Percentiles rank a stretch among this genome's conserved stretches.
These are phyloP conservation scores for Lissonota sp. DNA, from an alignment of 2,888 invertebrate species.

Conservation along the genomic window DNA sequence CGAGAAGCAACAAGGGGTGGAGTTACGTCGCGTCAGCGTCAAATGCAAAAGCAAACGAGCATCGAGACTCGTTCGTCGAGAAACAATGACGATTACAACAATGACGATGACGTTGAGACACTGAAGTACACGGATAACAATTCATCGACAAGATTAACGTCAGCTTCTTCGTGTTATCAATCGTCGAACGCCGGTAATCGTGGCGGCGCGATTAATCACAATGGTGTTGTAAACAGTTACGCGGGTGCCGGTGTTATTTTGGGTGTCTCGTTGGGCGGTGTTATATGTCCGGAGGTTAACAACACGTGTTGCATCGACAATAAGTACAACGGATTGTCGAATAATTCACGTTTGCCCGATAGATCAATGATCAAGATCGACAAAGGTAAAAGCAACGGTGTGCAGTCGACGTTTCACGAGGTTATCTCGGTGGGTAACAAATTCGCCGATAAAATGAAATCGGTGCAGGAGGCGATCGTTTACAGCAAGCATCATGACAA, in stretches of 20 bases:
- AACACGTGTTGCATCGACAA: slow-evolving; percentile 57
- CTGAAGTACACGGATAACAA: slow-evolving; percentile 66
- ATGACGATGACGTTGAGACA: slow-evolving; percentile 60
- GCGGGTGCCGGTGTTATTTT: slow-evolving; percentile 65
- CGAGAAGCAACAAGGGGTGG: slow-evolving; percentile 79
- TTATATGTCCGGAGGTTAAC: slow-evolving; percentile 63
- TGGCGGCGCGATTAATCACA: slow-evolving; percentile 30
- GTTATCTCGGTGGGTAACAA: slow-evolving; percentile 66
- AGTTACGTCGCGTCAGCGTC: slow-evolving; percentile 73
- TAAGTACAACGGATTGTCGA: slow-evolving; percentile 74
- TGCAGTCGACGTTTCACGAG: slow-evolving; percentile 49
- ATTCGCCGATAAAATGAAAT: slow-evolving; percentile 75
- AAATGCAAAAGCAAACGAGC: slow-evolving; percentile 70
- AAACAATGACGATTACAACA: slow-evolving; percentile 59
- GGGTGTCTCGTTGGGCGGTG: slow-evolving; percentile 62
- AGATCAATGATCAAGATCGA: slow-evolving; percentile 77
- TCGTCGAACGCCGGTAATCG: slow-evolving; percentile 27
- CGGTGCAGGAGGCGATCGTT: slow-evolving; percentile 70
- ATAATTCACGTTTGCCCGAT: slow-evolving; percentile 74
- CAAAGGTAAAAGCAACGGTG: slow-evolving; percentile 67
- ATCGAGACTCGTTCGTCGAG: slow-evolving; percentile 59
- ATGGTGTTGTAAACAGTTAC: slow-evolving; percentile 60
- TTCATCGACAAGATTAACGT: slow-evolving; percentile 54
- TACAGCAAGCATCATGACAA: slow-evolving; percentile 72
- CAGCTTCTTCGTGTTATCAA: slow-evolving; percentile 19